Conservation (phyloP, 2,113 vertebrate species). For the Cochlearius cochlearius region DNA sequence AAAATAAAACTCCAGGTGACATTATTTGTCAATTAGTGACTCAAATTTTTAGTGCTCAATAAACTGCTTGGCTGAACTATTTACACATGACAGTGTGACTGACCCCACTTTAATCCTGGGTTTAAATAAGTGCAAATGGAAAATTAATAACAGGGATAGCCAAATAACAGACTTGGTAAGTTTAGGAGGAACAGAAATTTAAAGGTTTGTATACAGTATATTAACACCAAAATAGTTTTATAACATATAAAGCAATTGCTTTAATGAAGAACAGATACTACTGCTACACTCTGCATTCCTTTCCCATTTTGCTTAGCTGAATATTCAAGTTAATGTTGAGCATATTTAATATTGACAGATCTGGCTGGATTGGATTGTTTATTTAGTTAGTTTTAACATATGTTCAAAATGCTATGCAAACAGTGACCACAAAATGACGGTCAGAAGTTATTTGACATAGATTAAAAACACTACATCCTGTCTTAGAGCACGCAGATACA, state of each 20-base stretch:
- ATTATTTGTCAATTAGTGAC: not conserved
- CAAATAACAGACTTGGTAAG: not conserved
- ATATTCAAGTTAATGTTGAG: not conserved
- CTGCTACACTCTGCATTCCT: not conserved
- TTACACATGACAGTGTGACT: not conserved
- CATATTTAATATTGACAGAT: not conserved
- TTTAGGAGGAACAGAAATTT: not conserved
- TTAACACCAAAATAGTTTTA: not conserved
- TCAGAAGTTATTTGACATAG: not conserved
- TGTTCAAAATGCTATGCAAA: not conserved
- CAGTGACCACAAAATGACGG: not conserved
- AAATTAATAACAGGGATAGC: not conserved
- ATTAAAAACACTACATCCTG: conserved; percentile 14
- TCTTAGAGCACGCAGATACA: not conserved
- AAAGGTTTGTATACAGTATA: not conserved
- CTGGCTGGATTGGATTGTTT: not conserved
- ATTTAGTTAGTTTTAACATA: not conserved
- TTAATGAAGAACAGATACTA: not conserved
- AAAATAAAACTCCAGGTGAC: not conserved
- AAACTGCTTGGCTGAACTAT: not conserved
- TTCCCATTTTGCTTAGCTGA: not conserved
- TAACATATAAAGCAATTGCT: not conserved
- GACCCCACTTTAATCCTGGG: not conserved
- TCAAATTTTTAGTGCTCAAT: not conserved
- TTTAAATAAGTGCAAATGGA: not conserved